phyloP scores from a whole-genome alignment of 2,797 vertebrate species.

The Enteromius anoplus region DNA sequence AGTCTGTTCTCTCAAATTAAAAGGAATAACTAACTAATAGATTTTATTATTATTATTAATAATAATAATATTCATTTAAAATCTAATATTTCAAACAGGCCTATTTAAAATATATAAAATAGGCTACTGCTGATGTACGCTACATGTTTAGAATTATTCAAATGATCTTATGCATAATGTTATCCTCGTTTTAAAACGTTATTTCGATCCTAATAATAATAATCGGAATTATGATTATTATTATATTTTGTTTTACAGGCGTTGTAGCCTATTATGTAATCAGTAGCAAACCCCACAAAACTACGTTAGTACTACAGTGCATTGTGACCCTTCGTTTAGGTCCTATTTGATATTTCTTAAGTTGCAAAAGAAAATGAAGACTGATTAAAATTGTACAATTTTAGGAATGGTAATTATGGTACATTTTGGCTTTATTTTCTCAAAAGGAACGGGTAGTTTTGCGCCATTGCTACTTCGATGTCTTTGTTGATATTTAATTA shows the following conservation, averaged over 20 bases:
- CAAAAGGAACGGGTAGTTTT: conserved; percentile 68
- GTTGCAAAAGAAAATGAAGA: neutral
- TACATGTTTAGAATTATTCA: neutral
- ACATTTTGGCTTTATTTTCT: neutral
- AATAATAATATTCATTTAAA: conserved; percentile 29
- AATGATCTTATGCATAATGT: neutral
- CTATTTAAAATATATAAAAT: neutral
- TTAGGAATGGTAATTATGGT: neutral
- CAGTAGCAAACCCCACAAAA: neutral
- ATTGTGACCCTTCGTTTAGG: conserved; percentile 1
- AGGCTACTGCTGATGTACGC: neutral
- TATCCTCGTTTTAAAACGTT: neutral
- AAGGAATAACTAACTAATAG: neutral
- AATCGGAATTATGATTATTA: neutral
- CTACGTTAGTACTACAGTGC: neutral
- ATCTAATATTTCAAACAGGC: conserved; percentile 35
- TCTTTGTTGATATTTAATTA: conserved; percentile 95
- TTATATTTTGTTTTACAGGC: conserved; percentile 1
- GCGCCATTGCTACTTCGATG: conserved; percentile 84
- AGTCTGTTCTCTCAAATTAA: neutral
- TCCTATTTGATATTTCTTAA: conserved; percentile 28
- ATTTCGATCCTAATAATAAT: conserved; percentile 1
- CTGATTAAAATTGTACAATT: neutral
- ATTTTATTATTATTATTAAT: neutral
- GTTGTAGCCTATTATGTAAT: neutral